Conservation (phyloP, 2,888 invertebrate species). For the Cactoblastis cactorum region DNA sequence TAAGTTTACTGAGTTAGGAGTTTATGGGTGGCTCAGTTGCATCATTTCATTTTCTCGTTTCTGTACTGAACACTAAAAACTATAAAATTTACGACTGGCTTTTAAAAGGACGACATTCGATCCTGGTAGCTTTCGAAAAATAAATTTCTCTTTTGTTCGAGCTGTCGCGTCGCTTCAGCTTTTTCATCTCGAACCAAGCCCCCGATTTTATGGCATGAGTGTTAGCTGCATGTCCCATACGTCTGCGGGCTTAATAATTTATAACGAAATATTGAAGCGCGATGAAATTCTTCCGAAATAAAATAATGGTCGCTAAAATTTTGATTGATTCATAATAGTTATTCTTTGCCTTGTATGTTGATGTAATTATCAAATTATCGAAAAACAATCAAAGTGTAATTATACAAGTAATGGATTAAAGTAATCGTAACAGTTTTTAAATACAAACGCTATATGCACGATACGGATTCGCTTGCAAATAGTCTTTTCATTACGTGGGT, state of each 20-base stretch:
- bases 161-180: slow-evolving; percentile 37
- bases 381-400: background rate
- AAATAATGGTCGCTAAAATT: background rate
- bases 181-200: slow-evolving; percentile 31
- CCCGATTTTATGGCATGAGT: slow-evolving; percentile 35
- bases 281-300: background rate
- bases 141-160: slow-evolving; percentile 54
- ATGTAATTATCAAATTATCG: background rate
- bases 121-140: slow-evolving; percentile 62
- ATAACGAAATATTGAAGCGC: background rate
- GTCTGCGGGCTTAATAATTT: slow-evolving; percentile 11
- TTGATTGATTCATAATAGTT: background rate
- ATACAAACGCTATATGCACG: no score
- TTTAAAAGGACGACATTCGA: slow-evolving; percentile 62
- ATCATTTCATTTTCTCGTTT: slow-evolving; percentile 44
- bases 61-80: slow-evolving; percentile 58
- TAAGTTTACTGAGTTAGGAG: slow-evolving; percentile 10
- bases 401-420: background rate
- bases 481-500: no score
- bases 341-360: background rate
- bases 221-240: slow-evolving; percentile 23
- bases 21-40: slow-evolving; percentile 13
- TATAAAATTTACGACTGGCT: slow-evolving; percentile 67
- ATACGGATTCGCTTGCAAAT: no score
- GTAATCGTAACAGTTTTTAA: no score